Evolutionary conservation across 2,888 invertebrate genomes (phyloP).

Genomic region (Odontomyia ornata): DNA sequence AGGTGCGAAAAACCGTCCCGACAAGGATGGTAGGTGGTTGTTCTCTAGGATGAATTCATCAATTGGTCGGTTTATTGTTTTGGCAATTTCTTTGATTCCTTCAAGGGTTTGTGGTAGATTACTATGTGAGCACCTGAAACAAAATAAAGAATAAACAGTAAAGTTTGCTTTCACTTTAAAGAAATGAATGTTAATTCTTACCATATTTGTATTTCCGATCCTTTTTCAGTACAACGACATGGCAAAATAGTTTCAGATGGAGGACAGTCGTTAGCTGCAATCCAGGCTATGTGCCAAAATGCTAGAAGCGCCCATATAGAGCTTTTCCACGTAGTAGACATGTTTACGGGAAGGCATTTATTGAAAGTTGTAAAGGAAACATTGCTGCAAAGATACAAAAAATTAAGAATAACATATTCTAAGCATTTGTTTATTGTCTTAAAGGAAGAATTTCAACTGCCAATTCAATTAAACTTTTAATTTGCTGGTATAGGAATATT

Average conservation of each 20-base stretch:
- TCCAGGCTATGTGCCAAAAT: slow-evolving; percentile 22
- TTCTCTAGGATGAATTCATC: slow-evolving; percentile 89
- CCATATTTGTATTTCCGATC: slow-evolving; percentile 87
- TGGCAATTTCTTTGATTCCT: slow-evolving; percentile 76
- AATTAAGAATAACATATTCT: background rate
- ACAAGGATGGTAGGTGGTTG: slow-evolving; percentile 85
- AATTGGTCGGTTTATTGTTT: slow-evolving; percentile 74
- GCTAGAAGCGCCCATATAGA: slow-evolving; percentile 27
- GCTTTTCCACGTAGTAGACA: background rate
- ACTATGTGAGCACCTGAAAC: slow-evolving; percentile 87
- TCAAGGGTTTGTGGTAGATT: slow-evolving; percentile 80
- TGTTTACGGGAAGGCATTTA: slow-evolving; percentile 46
- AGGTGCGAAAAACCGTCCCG: slow-evolving; percentile 81
- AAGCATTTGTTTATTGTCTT: no score
- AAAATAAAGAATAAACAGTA: background rate
- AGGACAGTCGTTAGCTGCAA: slow-evolving; percentile 69
- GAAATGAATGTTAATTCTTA: slow-evolving; percentile 59
- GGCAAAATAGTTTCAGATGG: slow-evolving; percentile 80
- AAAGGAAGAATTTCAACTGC: no score
- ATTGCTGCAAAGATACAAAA: slow-evolving; percentile 1
- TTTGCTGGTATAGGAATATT: no score
- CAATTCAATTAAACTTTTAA: no score
- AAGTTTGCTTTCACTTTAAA: background rate
- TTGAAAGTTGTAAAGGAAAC: slow-evolving; percentile 1
- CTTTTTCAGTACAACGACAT: slow-evolving; percentile 80